Evolutionary conservation across 2,113 vertebrate genomes (phyloP).

Genomic region (Micromys minutus): DNA sequence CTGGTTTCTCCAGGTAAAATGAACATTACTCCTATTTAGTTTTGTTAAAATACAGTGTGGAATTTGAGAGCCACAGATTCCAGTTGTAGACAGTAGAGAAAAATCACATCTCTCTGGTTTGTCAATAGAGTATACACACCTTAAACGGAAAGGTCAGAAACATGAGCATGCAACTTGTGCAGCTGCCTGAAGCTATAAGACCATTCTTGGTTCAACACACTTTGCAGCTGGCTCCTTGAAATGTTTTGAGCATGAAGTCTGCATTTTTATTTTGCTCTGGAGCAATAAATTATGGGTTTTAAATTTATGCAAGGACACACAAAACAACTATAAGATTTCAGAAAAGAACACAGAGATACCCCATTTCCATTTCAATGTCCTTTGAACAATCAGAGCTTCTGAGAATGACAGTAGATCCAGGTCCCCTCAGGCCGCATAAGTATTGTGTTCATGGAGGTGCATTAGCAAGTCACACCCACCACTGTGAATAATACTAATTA

Average conservation of each 20-base stretch:
- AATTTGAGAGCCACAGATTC: neutral
- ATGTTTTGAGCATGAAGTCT: neutral
- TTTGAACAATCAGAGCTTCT: neutral
- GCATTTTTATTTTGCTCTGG: neutral
- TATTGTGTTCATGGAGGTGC: neutral
- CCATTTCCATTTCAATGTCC: neutral
- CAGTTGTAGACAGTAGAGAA: neutral
- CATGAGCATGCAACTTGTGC: neutral
- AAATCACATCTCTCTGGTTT: neutral
- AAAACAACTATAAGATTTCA: neutral
- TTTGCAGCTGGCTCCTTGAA: neutral
- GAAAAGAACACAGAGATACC: neutral
- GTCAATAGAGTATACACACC: neutral
- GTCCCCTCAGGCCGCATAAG: neutral
- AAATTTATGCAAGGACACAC: neutral
- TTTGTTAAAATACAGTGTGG: neutral
- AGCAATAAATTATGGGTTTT: neutral
- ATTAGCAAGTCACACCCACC: neutral
- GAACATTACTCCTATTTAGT: neutral
- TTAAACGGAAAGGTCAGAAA: neutral
- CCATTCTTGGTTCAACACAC: neutral
- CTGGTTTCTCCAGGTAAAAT: neutral
- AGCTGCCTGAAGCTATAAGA: neutral
- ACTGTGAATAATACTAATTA: neutral
- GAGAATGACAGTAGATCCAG: neutral